These are phyloP conservation scores for Entomyzon cyanotis DNA, from an alignment of 2,113 vertebrate genomes.

Conservation along the genomic window DNA sequence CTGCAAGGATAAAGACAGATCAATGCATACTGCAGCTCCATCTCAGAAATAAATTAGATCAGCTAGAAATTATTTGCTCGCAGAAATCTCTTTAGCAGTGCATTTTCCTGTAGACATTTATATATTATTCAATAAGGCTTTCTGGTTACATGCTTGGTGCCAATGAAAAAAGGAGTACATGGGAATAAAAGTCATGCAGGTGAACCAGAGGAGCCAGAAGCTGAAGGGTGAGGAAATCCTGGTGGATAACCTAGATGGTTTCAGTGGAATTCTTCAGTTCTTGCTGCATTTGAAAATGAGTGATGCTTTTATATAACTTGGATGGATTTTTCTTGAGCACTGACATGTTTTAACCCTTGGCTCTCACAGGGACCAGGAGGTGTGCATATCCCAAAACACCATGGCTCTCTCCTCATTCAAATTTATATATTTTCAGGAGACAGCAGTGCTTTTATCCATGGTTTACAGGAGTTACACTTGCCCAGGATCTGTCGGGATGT, in stretches of 20 bases:
- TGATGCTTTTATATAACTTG: not conserved
- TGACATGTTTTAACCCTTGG: not conserved
- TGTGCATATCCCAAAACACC: not conserved
- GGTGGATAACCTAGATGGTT: not conserved
- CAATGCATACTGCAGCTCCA: not conserved
- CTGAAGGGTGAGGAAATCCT: not conserved
- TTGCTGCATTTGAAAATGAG: not conserved
- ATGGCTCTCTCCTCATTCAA: fast-evolving
- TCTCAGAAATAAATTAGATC: not conserved
- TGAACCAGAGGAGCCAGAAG: not conserved
- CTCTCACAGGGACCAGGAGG: not conserved
- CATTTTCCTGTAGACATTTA: not conserved
- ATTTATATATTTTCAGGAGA: not conserved
- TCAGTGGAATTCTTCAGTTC: not conserved
- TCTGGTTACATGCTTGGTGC: not conserved
- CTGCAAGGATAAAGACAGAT: not conserved
- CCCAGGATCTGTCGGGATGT: not conserved
- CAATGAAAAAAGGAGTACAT: not conserved
- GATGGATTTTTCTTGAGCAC: not conserved
- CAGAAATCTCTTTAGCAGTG: not conserved
- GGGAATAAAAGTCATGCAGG: not conserved
- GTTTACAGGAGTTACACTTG: not conserved
- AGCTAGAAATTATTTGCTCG: not conserved
- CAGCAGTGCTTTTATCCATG: not conserved
- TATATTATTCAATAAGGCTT: not conserved